Evolutionary conservation across 2,797 vertebrate genomes (phyloP).

Genomic region (Hemitrygon akajei): DNA sequence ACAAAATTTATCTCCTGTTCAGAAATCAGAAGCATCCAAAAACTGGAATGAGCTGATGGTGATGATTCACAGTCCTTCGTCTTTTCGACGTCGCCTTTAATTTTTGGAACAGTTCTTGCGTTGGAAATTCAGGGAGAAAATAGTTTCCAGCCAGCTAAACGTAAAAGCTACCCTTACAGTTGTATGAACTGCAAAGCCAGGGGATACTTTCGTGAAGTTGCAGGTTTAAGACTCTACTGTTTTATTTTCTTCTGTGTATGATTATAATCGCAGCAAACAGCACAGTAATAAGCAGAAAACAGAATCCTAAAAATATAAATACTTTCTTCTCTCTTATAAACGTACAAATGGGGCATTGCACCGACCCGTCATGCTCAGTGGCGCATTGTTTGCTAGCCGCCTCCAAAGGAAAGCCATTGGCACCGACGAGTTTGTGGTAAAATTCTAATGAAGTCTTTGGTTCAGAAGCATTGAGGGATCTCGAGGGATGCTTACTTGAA

Average conservation of each 20-base stretch:
- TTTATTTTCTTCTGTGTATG: conserved; percentile 62
- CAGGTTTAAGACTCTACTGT: conserved; percentile 44
- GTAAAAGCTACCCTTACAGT: background rate
- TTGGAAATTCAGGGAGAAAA: background rate
- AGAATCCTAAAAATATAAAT: conserved; percentile 72
- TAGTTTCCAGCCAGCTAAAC: background rate
- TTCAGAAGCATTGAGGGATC: conserved; percentile 72
- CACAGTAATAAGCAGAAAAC: conserved; percentile 61
- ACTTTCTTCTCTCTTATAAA: conserved; percentile 68
- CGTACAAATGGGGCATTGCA: conserved; percentile 59
- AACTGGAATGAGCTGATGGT: background rate
- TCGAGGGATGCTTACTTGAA: conserved; percentile 66
- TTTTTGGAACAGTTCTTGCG: background rate
- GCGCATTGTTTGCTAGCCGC: conserved; percentile 49
- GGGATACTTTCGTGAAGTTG: background rate
- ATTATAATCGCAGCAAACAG: conserved; percentile 61
- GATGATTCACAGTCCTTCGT: background rate
- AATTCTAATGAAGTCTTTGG: conserved; percentile 70
- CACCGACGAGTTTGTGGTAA: conserved; percentile 69
- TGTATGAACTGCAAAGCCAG: background rate
- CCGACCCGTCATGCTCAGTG: background rate
- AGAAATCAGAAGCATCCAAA: background rate
- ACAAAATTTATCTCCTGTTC: background rate
- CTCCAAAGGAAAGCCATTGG: conserved; percentile 61
- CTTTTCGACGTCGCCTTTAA: background rate